Percentiles rank a stretch among this genome's conserved stretches.
Evolutionary conservation across 2,113 vertebrate genomes (phyloP).

Genomic region (Lycaon pictus): DNA sequence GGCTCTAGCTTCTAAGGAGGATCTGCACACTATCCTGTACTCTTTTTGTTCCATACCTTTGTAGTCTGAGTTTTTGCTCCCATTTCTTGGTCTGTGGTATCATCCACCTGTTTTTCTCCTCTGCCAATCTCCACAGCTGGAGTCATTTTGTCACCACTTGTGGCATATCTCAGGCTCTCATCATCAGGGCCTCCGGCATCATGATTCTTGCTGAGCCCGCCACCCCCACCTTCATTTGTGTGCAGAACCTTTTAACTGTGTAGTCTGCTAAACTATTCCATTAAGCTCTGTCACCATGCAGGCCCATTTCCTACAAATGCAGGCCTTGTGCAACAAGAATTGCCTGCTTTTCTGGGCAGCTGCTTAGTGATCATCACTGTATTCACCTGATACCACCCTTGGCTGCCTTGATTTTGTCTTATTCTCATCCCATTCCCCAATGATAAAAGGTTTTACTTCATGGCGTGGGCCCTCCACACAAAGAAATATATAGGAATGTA

Average conservation of each 20-base stretch:
- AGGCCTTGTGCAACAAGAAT: not conserved
- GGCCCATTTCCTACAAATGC: too few relatives aligned
- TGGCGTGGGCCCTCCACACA: not conserved
- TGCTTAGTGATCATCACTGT: not conserved
- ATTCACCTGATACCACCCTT: not conserved
- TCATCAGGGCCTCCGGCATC: not conserved
- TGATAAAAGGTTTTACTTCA: not conserved
- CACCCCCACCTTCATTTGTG: not conserved
- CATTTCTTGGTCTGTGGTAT: not conserved
- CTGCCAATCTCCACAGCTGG: not conserved
- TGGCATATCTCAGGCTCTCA: not conserved
- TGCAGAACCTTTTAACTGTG: not conserved
- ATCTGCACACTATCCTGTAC: not conserved
- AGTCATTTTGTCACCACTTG: slow-evolving; percentile 17
- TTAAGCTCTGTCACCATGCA: not conserved
- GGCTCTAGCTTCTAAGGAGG: not conserved
- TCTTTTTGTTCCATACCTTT: not conserved
- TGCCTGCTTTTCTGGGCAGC: not conserved
- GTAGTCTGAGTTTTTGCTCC: not conserved
- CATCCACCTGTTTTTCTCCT: not conserved
- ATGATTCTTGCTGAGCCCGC: not conserved
- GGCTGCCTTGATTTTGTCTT: not conserved
- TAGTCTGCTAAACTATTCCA: not conserved
- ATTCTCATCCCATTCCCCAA: not conserved
- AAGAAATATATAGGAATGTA: not conserved